These are phyloP conservation scores for Antennarius striatus DNA, from an alignment of 2,113 vertebrate species.

Conservation along the genomic window DNA sequence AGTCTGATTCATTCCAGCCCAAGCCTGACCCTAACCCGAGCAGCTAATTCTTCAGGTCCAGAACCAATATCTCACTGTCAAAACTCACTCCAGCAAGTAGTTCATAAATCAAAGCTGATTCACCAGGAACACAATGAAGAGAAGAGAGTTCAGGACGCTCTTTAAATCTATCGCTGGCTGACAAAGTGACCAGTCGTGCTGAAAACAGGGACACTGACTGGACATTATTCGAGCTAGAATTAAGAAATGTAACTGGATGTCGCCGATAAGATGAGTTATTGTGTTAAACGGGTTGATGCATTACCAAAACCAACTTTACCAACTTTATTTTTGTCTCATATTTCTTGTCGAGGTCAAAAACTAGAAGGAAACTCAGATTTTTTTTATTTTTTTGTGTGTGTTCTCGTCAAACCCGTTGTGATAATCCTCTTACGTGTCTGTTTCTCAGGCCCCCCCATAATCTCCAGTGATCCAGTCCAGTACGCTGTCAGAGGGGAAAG, in stretches of 20 bases:
- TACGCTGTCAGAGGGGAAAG: constrained; percentile 87
- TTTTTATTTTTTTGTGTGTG: too few species aligned
- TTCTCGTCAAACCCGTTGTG: neutral
- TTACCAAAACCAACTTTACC: too few species aligned
- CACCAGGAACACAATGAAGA: constrained; percentile 20
- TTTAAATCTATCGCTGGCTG: constrained; percentile 20
- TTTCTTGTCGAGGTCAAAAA: too few species aligned
- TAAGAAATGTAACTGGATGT: too few species aligned
- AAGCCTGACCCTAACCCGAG: constrained; percentile 15
- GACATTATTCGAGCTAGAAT: too few species aligned
- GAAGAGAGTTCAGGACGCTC: neutral
- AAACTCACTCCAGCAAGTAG: constrained; percentile 14
- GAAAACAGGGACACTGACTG: neutral
- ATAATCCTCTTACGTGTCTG: constrained; percentile 16
- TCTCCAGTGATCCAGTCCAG: constrained; percentile 91
- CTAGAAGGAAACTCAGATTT: neutral
- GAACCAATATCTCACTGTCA: constrained; percentile 32
- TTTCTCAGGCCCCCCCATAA: constrained; percentile 88
- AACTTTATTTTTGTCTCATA: too few species aligned
- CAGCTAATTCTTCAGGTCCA: constrained; percentile 22
- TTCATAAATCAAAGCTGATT: constrained; percentile 42
- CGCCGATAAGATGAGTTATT: constrained; percentile 1
- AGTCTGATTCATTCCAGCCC: constrained; percentile 20
- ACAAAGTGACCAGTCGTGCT: neutral
- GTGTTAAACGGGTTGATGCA: too few species aligned